Conservation (phyloP, 2,113 vertebrate species). For the Serilophus lunatus region DNA sequence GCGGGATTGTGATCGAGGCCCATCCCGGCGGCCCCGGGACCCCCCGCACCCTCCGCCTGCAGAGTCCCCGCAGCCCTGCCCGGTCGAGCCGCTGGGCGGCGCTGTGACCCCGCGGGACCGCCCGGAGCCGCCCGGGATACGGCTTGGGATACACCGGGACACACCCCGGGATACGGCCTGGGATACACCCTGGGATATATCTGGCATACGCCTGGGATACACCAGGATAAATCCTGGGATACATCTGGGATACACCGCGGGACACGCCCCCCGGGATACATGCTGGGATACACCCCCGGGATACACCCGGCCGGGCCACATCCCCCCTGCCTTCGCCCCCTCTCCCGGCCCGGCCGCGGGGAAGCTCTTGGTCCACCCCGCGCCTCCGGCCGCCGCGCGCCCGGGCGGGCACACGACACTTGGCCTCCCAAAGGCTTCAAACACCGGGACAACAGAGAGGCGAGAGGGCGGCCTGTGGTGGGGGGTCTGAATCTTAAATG, state of each 20-base stretch:
- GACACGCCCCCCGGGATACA: background rate
- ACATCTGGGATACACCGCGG: background rate
- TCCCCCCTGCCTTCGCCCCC: background rate
- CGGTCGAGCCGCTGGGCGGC: background rate
- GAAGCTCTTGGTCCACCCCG: too few relatives aligned
- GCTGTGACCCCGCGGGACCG: background rate
- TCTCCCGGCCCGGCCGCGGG: too few relatives aligned
- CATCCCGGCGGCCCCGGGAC: too few relatives aligned
- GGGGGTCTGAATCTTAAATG: background rate
- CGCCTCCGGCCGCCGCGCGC: background rate
- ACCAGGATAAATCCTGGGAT: background rate
- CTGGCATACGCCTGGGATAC: too few relatives aligned
- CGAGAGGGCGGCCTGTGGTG: too few relatives aligned
- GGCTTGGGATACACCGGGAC: too few relatives aligned
- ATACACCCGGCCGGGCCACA: too few relatives aligned
- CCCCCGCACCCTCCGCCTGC: too few relatives aligned
- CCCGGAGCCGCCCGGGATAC: background rate
- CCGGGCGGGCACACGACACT: too few relatives aligned
- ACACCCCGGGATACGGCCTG: background rate
- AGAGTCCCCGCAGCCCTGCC: too few relatives aligned
- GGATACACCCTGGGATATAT: background rate
- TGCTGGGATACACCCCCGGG: background rate
- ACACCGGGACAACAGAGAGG: fast-evolving
- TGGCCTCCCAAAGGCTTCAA: background rate
- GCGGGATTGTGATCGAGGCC: too few relatives aligned